Conservation (phyloP, 2,113 vertebrate species). For the Arizona elegans region DNA sequence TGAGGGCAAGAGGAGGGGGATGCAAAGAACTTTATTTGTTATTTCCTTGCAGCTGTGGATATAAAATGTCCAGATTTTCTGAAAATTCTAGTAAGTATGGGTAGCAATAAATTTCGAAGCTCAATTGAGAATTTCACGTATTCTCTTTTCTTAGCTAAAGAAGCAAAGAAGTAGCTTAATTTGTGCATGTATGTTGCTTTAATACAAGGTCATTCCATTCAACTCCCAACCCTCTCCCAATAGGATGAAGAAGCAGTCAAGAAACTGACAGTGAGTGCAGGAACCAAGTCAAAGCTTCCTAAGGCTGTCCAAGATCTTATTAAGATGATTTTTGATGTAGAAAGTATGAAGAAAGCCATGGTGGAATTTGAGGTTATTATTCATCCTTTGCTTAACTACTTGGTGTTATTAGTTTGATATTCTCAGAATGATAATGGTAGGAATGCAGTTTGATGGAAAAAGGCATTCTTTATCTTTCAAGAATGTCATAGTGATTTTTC, state of each 20-base stretch:
- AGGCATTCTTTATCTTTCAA: not conserved
- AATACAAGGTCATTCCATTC: conserved; percentile 2
- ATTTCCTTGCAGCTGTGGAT: not conserved
- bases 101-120: not conserved
- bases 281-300: conserved; percentile 86
- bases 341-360: conserved; percentile 99
- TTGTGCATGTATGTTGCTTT: not conserved
- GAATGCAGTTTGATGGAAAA: not conserved
- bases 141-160: not conserved
- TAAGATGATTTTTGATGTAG: conserved; percentile 94
- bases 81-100: not conserved
- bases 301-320: conserved; percentile 92
- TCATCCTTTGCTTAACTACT: not conserved
- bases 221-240: not conserved
- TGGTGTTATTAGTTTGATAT: not conserved
- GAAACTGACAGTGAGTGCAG: conserved; percentile 83
- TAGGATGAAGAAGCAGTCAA: conserved; percentile 96
- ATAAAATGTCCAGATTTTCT: not conserved
- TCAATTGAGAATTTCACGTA: not conserved
- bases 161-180: not conserved
- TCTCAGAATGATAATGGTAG: not conserved
- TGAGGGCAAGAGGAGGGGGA: not conserved
- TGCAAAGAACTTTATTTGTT: not conserved
- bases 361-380: conserved; percentile 92
- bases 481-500: not conserved